Base-by-base conservation (phyloP, 2,797 vertebrate species). In the Eidolon dupreanum region DNA sequence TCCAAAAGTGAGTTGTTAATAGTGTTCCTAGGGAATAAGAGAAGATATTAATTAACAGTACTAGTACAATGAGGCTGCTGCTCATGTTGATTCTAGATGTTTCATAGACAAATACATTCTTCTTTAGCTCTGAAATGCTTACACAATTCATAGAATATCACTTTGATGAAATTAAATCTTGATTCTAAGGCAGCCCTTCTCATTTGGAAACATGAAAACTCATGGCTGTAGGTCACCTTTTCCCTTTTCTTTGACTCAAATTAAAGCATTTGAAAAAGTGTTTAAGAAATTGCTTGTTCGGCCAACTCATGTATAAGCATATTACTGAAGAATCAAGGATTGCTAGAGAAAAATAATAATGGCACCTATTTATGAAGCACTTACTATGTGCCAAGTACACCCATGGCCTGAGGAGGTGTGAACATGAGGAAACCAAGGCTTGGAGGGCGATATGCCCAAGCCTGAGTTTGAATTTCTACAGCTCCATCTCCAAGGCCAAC, bases 191-290 rank as follows among this genome's bases (percentile, higher is more conserved):
- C 6, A 19, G 13, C 51, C 9, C 28, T 74, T 90, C 28, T 66
- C 61, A 78, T 71, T 77, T 82, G 70, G 61, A 19, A 92, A 90
- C 8, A 19, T 33, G 55, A 75, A 73, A 82, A 24, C 2, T 13
- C 3, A 3, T n/a, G 55, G 22, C 10, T 55, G 22, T 71, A 36
- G 51, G 8, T 70, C 5, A 41, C 68, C 53, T 83, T 78, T 93
- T 92, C 61, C 28, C 55, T 24, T 92, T 92, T 38, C 20, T 88
- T 90, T 83, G 41, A 57, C 13, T 81, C 38, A 82, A 78, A 43
- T 46, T 31, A 43, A 95, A 87, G 15, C 59, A 36, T 61, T 93
- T 59, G 51, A 71, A 75, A 77, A n/a, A 1, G 31, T 11, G 3
- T 77, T 53, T 75, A 53, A 84, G 74, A 88, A 85, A 53, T 55